Base-by-base conservation (phyloP, 2,888 invertebrate species). In the Mamestra brassicae region DNA sequence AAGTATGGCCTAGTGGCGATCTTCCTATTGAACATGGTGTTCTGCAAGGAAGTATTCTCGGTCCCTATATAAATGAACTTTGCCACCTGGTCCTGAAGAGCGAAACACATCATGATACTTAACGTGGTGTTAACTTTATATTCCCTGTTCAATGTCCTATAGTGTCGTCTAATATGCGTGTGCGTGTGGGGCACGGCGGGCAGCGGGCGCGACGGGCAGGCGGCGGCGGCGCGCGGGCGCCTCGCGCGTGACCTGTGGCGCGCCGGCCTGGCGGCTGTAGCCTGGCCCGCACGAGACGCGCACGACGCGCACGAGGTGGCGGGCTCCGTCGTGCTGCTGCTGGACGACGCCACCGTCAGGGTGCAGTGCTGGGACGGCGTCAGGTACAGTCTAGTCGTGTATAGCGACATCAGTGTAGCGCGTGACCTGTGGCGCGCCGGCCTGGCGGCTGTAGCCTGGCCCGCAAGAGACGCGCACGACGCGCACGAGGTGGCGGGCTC, bases 341-440 rank as follows among this genome's bases (percentile, higher is more conserved):
- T 88, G n/a, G 92, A 92, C 11, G 92, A 89, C 3, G 84, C 88
- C 0, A 78, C 83, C 10, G 91, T 93, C 11, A 66, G 90, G 0
- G 91, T 90, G 3, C 88, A 91, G 3, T 91, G 88, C 74, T 92
- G 92, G 87, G 90, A 89, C 8, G 87, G 78, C 1, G 66, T 74
- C 42, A 87, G 89, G 89, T 60, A n/a, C 15, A 17, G 17, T 52
- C 52, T 52, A 5, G 17, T 42, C 42, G 42, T 42, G 6, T 42
- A 7, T 42, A 7, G 42, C 42, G 3, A 3, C 38, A 38, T 38
- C 38, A 38, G 38, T 38, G 38, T 38, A 38, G 38, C 13, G 50
- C 13, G 50, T 2, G 13, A 38, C n/a, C 50, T 50, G 50, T 50
- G 50, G 50, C 50, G 97, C 0, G 97, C 97, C 1, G 98, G 98